Evolutionary conservation across 2,113 vertebrate genomes (phyloP), one percentile per base, ranked within the genome.

Genomic region (Himantopus leucocephalus): DNA sequence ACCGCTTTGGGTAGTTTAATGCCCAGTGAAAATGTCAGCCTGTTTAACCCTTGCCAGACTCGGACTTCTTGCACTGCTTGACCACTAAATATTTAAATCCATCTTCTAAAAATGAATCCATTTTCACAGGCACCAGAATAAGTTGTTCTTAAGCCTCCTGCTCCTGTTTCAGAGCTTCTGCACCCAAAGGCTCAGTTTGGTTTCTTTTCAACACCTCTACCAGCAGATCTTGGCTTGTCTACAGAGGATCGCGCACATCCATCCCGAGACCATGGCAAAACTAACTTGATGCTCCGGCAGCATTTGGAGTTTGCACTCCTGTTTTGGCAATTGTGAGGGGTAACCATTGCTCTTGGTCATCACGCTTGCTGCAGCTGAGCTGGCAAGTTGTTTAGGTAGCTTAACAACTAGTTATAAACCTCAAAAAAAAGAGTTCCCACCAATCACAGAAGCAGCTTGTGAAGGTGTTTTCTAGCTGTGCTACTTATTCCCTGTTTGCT

Each of bases 301-400:
- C 2, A 0, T 59, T 30, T 56, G 35, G 59, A 34, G 17, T 20
- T 47, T 85, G 70, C 26, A 13, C 29, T 47, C 71, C 35, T 75
- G 18, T 24, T 78, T 32, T 29, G 74, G 55, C 45, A 82, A 13
- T 30, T 9, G 23, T 14, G n/a, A 63, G 37, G 5, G 24, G 41
- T 19, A 35, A 27, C 30, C n/a, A 6, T 6, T 48, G 60, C 59
- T 74, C 45, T 64, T 39, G n/a, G 78, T 6, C 32, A 11, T 9
- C 1, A 5, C 0, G 4, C 21, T 48, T 0, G 0, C 64, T 47
- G 19, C 50, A 74, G 23, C 37, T 47, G 76, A 93, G 35, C 2
- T 2, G 34, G 21, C 16, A 53, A 20, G 16, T 27, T 43, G 24
- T 34, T 88, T 88, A 37, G 16, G 56, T 58, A 73, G 21, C 55